These are phyloP conservation scores for Pitta sordida DNA, from an alignment of 2,113 vertebrate genomes.

Conservation along the genomic window DNA sequence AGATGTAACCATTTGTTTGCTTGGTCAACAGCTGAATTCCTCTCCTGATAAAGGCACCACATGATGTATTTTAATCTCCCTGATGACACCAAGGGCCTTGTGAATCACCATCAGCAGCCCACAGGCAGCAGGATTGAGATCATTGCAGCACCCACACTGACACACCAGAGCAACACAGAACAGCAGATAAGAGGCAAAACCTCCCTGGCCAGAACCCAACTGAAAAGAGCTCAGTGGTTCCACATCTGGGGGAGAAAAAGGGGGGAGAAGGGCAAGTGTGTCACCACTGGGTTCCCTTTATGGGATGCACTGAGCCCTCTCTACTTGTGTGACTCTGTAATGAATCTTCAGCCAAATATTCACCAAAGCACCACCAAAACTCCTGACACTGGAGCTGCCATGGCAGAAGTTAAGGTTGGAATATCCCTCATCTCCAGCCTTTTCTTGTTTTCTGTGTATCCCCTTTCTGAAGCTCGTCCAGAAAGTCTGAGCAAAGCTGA, in stretches of 20 bases:
- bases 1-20: neutral
- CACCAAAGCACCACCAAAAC: neutral
- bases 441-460: no score
- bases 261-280: no score
- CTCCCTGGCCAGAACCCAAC: neutral
- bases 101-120: neutral
- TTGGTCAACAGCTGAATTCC: neutral
- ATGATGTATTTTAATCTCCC: accelerated
- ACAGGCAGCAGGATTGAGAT: neutral
- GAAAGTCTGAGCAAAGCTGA: neutral
- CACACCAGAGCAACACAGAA: neutral
- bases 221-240: neutral
- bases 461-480: neutral
- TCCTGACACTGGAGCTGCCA: accelerated
- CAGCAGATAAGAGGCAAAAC: neutral
- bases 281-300: accelerated
- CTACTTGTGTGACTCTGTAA: neutral
- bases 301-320: neutral
- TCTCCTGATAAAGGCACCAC: neutral
- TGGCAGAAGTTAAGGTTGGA: neutral
- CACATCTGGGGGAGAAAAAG: neutral
- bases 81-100: neutral
- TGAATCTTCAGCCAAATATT: neutral
- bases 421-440: neutral
- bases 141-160: neutral